phyloP scores from a whole-genome alignment of 2,113 vertebrate genomes.

The Pedionomus torquatus region DNA sequence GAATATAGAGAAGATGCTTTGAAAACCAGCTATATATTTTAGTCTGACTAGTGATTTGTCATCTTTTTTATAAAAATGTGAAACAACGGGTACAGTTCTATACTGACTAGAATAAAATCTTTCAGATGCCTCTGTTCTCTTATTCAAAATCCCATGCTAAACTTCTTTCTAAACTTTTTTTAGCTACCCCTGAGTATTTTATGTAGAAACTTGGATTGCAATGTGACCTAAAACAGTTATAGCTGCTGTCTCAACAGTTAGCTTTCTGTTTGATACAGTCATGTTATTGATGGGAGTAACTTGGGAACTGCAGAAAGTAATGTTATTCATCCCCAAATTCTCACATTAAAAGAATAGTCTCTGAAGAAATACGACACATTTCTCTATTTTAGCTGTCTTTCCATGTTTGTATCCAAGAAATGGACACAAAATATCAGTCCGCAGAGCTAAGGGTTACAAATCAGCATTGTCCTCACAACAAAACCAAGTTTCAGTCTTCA shows the following conservation, averaged over 20 bases:
- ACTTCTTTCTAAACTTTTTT: neutral
- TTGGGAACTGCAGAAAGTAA: neutral
- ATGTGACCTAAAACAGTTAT: neutral
- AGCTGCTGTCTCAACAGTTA: neutral
- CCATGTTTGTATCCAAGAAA: no score
- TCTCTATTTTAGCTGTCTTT: neutral
- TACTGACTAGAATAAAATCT: slow-evolving; percentile 43
- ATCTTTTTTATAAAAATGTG: neutral
- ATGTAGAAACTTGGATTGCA: neutral
- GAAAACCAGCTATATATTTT: neutral
- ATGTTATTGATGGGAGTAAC: neutral
- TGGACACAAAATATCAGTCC: neutral
- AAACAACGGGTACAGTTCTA: neutral
- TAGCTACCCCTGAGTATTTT: neutral
- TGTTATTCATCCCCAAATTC: neutral
- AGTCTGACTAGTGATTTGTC: neutral
- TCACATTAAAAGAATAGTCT: neutral
- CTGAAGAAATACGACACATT: neutral
- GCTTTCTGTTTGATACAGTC: neutral
- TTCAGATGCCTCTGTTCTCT: neutral
- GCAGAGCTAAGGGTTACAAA: neutral
- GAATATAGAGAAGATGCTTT: neutral
- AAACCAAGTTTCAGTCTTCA: neutral
- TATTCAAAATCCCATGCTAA: neutral
- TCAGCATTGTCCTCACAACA: neutral